Conservation (phyloP, 1,140 invertebrate species). For the Ladona fulva region DNA sequence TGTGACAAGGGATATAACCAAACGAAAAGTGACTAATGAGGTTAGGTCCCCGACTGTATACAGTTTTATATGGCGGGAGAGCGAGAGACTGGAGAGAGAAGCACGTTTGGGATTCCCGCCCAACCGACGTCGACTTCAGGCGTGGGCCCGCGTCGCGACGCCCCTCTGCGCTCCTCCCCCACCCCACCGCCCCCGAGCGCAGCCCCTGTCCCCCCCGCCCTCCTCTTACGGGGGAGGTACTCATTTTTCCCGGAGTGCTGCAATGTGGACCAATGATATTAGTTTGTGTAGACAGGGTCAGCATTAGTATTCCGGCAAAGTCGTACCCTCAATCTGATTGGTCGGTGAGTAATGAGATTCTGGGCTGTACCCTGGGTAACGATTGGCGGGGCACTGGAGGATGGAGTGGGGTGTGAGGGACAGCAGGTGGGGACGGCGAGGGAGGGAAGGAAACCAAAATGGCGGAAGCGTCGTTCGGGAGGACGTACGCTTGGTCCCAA, state of each 20-base stretch:
- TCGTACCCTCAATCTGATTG: conserved; percentile 15
- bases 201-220: neutral
- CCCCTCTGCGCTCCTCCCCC: neutral
- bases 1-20: conserved; percentile 26
- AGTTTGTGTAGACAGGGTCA: conserved; percentile 21
- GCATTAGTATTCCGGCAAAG: conserved; percentile 17
- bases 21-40: conserved; percentile 37
- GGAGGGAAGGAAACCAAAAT: neutral
- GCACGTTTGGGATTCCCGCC: neutral
- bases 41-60: conserved; percentile 28
- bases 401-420: neutral
- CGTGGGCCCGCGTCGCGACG: too few species aligned
- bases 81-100: neutral
- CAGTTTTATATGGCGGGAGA: conserved; percentile 28
- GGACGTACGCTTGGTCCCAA: neutral
- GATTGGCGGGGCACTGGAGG: conserved; percentile 12
- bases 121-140: too few species aligned
- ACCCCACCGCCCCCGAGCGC: neutral
- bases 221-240: neutral
- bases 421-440: neutral
- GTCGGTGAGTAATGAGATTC: conserved; percentile 16
- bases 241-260: conserved; percentile 17
- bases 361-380: conserved; percentile 11
- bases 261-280: conserved; percentile 21
- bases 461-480: neutral